Conservation (phyloP, 1,140 invertebrate genomes). For the Drosophila sechellia region DNA sequence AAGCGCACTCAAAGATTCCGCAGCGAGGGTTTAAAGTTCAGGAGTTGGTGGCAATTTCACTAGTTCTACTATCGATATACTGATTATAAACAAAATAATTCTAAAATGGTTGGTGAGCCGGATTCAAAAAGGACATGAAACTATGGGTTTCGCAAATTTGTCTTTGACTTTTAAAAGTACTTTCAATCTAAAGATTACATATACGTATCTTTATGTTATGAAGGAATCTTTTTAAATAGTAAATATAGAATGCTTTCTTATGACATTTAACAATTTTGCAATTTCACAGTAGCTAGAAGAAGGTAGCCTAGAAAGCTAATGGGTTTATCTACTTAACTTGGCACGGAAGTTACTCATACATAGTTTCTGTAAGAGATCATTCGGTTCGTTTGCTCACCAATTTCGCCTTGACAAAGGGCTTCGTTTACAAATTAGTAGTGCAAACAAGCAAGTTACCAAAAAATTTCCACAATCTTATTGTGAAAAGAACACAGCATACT, state of each 20-base stretch:
- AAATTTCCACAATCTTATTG: constrained; percentile 34
- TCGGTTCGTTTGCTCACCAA: background rate
- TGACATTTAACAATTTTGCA: no score
- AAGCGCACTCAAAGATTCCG: constrained; percentile 13
- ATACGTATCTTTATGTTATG: no score
- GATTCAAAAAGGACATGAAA: background rate
- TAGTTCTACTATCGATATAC: background rate
- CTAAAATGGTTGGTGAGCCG: no score
- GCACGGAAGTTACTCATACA: no score
- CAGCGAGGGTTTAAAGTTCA: constrained; percentile 1
- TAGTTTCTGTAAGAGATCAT: no score
- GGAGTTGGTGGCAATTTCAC: background rate
- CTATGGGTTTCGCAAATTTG: background rate
- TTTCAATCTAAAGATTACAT: background rate
- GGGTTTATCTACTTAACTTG: no score
- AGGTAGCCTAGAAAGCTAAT: no score
- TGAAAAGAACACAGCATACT: constrained; percentile 7
- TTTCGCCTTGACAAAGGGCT: constrained; percentile 8
- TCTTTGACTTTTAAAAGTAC: background rate
- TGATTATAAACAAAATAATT: background rate
- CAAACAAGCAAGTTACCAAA: constrained; percentile 31
- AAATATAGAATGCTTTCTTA: no score
- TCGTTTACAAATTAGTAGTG: constrained; percentile 22
- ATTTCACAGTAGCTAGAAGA: no score
- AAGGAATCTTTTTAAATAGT: no score